Evolutionary conservation across 2,797 vertebrate genomes (phyloP).

Genomic region (Manis pentadactyla): DNA sequence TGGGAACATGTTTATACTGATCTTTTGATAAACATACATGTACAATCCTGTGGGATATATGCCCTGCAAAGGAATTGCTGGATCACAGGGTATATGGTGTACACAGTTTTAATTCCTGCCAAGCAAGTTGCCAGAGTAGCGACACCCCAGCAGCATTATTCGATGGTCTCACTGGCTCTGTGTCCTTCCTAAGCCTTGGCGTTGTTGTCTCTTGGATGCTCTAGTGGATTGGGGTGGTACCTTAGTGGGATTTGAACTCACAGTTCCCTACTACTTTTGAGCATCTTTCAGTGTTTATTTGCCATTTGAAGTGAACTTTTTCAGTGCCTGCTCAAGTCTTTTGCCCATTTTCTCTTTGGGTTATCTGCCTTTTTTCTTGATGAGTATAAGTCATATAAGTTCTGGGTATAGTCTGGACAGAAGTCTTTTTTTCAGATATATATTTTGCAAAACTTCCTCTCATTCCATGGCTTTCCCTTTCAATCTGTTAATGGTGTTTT

Average conservation of each 20-base stretch:
- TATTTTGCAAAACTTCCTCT: background rate
- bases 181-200: too few relatives aligned
- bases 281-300: background rate
- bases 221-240: too few relatives aligned
- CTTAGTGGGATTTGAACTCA: background rate
- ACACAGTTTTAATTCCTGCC: background rate
- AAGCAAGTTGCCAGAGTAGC: background rate
- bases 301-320: background rate
- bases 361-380: background rate
- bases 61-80: background rate
- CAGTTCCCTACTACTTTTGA: background rate
- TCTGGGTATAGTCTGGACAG: background rate
- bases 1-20: background rate
- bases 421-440: background rate
- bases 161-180: background rate
- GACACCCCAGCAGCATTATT: background rate
- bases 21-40: background rate
- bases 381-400: background rate
- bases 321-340: background rate
- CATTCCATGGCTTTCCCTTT: background rate
- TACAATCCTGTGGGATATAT: too few relatives aligned
- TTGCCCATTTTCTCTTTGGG: background rate
- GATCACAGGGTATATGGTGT: background rate
- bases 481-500: background rate
- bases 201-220: background rate